Percentiles rank a stretch among this genome's conserved stretches.
Conservation (phyloP, 2,888 invertebrate genomes). For the Apotomis betuletana region DNA sequence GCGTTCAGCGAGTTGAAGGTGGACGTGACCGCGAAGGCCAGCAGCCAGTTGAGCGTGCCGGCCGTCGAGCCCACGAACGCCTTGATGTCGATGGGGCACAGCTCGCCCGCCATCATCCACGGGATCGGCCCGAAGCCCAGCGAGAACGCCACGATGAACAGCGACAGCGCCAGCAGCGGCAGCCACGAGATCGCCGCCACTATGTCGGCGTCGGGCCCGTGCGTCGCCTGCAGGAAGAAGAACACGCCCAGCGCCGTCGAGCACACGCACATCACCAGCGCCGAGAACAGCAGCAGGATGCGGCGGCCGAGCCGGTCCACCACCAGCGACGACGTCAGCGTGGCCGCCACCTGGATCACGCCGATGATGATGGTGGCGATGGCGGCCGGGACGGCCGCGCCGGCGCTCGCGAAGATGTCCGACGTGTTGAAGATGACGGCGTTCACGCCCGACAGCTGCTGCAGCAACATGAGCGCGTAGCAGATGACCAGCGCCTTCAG, state of each 20-base stretch:
- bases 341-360: conserved; percentile 90
- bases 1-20: conserved; percentile 85
- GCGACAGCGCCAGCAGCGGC: conserved; percentile 88
- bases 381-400: conserved; percentile 82
- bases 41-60: conserved; percentile 91
- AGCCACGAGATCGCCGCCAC: conserved; percentile 87
- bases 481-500: conserved; percentile 87
- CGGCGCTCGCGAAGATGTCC: conserved; percentile 88
- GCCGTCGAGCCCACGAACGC: conserved; percentile 90
- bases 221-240: conserved; percentile 81
- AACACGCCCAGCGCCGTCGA: conserved; percentile 88
- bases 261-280: conserved; percentile 87
- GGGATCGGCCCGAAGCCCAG: conserved; percentile 94
- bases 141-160: conserved; percentile 92
- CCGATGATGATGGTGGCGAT: conserved; percentile 91
- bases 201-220: conserved; percentile 60
- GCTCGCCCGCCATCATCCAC: conserved; percentile 92
- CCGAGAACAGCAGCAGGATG: conserved; percentile 88
- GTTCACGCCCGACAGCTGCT: conserved; percentile 93
- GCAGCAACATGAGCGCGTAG: conserved; percentile 93
- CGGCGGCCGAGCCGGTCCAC: conserved; percentile 93
- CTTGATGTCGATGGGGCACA: conserved; percentile 91
- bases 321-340: conserved; percentile 88
- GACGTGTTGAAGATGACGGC: conserved; percentile 92
- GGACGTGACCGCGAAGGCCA: conserved; percentile 91